These are phyloP conservation scores for Otus scops DNA, from an alignment of 2,797 vertebrate species.

Conservation along the genomic window DNA sequence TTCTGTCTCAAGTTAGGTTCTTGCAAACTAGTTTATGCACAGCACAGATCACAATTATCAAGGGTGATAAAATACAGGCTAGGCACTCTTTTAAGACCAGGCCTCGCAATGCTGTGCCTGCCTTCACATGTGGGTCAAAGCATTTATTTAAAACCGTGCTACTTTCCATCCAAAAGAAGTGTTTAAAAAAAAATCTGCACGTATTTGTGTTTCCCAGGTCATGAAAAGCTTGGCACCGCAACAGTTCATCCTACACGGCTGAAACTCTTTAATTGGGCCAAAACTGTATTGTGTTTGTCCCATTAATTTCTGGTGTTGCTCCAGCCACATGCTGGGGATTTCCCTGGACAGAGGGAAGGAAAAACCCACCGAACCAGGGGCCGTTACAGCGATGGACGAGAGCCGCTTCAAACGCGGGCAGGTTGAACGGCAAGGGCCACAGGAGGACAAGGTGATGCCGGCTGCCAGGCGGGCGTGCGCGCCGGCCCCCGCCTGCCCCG, in stretches of 20 bases:
- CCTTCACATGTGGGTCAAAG: not conserved
- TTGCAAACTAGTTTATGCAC: not conserved
- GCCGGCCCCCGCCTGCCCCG: not conserved
- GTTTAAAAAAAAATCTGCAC: not conserved
- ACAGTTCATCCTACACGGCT: not conserved
- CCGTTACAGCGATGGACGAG: fast-evolving
- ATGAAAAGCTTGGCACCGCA: not conserved
- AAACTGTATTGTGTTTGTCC: not conserved
- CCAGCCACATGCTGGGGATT: not conserved
- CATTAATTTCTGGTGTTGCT: not conserved
- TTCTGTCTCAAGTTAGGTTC: not conserved
- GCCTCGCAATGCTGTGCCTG: fast-evolving
- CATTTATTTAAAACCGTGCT: fast-evolving
- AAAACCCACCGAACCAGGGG: fast-evolving
- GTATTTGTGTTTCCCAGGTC: not conserved
- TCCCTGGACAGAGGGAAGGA: not conserved
- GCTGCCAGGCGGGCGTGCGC: too few relatives aligned
- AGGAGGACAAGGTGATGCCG: fast-evolving
- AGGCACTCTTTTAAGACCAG: fast-evolving
- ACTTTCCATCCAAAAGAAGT: not conserved
- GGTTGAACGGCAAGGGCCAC: not conserved
- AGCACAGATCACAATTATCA: not conserved
- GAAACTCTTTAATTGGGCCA: not conserved
- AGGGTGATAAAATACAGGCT: not conserved
- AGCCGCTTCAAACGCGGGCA: fast-evolving